phyloP scores from a whole-genome alignment of 1,140 invertebrate genomes.

The Himalopsyche phryganea region DNA sequence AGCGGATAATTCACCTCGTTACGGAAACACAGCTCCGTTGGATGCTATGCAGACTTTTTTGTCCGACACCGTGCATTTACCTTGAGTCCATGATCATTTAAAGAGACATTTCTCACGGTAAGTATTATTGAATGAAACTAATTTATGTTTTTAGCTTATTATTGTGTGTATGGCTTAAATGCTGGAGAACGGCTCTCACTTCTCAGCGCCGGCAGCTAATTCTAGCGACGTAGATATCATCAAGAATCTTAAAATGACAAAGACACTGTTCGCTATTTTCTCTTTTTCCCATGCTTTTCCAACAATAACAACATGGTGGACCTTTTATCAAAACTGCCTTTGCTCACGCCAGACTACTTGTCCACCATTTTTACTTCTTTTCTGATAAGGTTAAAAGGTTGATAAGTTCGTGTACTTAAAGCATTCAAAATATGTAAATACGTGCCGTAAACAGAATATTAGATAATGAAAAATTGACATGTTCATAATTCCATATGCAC shows the following conservation, averaged over 20 bases:
- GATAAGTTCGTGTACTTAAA: no score
- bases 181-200: neutral
- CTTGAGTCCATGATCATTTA: neutral
- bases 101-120: constrained; percentile 10
- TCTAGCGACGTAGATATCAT: neutral
- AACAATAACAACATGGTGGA: no score
- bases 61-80: neutral
- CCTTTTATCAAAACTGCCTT: no score
- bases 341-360: no score
- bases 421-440: no score
- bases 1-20: constrained; percentile 16
- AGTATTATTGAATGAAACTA: constrained; percentile 7
- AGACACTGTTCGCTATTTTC: constrained; percentile 12
- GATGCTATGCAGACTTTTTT: constrained; percentile 5
- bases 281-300: constrained; percentile 17
- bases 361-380: no score
- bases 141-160: constrained; percentile 23
- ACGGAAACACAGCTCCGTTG: constrained; percentile 6
- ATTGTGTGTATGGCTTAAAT: constrained; percentile 4
- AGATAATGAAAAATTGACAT: no score
- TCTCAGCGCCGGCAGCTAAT: constrained; percentile 1
- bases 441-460: no score
- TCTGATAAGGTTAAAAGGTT: no score
- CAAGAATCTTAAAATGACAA: constrained; percentile 13
- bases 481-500: no score